A percentile compares a stretch with the other conserved stretches of the same genome.
Conservation (phyloP, 92 coral and sea anemone genomes). For the Heliopora coerulea region DNA sequence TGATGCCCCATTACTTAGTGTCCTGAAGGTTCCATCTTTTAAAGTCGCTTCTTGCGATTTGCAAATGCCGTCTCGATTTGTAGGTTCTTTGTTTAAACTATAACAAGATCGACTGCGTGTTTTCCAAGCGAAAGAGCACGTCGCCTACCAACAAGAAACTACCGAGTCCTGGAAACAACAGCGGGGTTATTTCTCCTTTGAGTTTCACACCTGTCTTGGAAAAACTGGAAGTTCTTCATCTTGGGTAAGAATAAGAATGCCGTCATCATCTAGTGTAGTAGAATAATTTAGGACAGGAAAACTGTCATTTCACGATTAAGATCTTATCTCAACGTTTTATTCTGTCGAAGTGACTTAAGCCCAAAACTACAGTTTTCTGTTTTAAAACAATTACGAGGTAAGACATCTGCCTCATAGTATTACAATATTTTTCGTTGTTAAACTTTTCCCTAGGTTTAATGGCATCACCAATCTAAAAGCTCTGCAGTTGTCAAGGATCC, state of each 20-base stretch:
- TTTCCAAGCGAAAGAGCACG: slow-evolving; percentile 72
- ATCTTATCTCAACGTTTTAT: no score
- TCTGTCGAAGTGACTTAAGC: no score
- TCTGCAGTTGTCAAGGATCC: slow-evolving; percentile 79
- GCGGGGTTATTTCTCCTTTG: slow-evolving; percentile 81
- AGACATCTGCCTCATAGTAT: no score
- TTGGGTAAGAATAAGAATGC: slow-evolving; percentile 66
- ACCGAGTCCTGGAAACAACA: slow-evolving; percentile 34
- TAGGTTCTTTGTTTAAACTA: slow-evolving; percentile 93
- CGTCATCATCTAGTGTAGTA: no score
- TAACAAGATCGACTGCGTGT: slow-evolving; percentile 84
- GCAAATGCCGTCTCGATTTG: neutral
- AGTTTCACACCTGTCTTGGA: slow-evolving; percentile 75
- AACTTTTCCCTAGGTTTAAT: no score
- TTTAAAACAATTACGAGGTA: slow-evolving; percentile 5
- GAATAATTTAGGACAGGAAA: no score
- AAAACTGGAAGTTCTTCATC: slow-evolving; percentile 88
- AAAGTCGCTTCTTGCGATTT: no score
- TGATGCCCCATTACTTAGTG: no score
- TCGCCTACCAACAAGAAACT: slow-evolving; percentile 77
- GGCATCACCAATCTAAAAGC: slow-evolving; percentile 72
- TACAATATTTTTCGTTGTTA: no score
- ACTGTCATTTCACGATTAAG: no score
- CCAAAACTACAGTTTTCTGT: no score
- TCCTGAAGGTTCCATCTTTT: no score